Evolutionary conservation across 2,113 vertebrate genomes (phyloP).

Genomic region (Neofelis nebulosa): DNA sequence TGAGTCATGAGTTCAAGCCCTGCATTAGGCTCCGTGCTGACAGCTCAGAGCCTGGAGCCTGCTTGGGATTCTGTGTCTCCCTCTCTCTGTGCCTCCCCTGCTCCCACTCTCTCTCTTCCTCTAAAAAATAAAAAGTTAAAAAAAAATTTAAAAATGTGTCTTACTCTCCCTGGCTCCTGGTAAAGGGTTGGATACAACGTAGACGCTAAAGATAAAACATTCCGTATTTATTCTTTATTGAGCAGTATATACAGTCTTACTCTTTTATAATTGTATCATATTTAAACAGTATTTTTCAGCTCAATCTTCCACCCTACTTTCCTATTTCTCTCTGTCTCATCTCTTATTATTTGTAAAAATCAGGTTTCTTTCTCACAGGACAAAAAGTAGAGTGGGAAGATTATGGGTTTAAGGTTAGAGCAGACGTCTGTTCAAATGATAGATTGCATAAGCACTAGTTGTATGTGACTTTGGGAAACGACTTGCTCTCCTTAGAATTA

Average conservation of each 20-base stretch:
- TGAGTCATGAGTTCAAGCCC: too few relatives aligned
- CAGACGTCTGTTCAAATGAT: not conserved
- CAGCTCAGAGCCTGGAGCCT: too few relatives aligned
- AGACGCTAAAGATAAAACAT: not conserved
- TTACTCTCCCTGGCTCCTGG: not conserved
- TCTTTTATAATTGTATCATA: not conserved
- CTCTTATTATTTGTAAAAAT: not conserved
- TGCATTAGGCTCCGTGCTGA: too few relatives aligned
- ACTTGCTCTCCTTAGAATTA: not conserved
- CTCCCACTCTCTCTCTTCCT: too few relatives aligned
- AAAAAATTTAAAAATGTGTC: rapidly evolving
- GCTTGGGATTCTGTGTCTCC: too few relatives aligned
- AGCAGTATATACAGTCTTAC: not conserved
- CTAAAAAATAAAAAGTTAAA: too few relatives aligned
- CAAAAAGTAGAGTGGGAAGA: not conserved
- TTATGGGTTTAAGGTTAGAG: not conserved
- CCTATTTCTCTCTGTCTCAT: not conserved
- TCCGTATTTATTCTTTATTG: not conserved
- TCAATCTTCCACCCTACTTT: not conserved
- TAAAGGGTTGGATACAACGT: not conserved
- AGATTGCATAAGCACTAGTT: not conserved
- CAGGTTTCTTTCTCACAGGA: not conserved
- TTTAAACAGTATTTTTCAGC: not conserved
- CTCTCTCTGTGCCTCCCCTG: too few relatives aligned
- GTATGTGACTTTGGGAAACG: not conserved